Conservation (phyloP, 2,113 vertebrate species). For the Clupea harengus region DNA sequence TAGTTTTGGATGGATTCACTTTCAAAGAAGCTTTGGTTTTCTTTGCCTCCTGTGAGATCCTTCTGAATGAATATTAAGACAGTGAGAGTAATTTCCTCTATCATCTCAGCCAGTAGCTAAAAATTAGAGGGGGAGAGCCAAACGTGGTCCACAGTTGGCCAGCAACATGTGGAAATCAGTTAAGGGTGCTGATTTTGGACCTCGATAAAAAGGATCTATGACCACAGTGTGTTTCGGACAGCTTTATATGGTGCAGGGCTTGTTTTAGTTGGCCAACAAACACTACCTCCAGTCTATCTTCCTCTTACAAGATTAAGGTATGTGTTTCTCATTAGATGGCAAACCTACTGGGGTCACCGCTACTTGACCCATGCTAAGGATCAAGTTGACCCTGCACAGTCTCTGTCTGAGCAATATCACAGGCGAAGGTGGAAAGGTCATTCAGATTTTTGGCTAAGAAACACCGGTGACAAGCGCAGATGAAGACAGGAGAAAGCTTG, state of each 20-base stretch:
- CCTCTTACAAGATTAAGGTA: background rate
- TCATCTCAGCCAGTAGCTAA: background rate
- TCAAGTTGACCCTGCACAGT: constrained; percentile 21
- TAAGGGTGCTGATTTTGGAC: constrained; percentile 48
- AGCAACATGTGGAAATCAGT: background rate
- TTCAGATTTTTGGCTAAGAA: constrained; percentile 28
- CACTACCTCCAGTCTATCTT: background rate
- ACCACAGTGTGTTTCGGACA: background rate
- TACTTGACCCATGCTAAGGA: constrained; percentile 21
- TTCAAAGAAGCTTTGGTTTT: background rate
- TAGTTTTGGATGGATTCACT: background rate
- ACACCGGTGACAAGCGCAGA: constrained; percentile 24
- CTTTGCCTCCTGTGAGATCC: background rate
- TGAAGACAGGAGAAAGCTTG: constrained; percentile 29
- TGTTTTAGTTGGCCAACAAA: constrained; percentile 12
- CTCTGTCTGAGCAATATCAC: constrained; percentile 43
- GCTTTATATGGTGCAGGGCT: background rate
- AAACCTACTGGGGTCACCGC: background rate
- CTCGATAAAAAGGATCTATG: constrained; percentile 34
- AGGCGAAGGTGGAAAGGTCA: constrained; percentile 46
- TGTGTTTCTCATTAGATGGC: constrained; percentile 2
- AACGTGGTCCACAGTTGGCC: background rate
- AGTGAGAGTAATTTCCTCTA: background rate
- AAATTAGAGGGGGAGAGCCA: background rate
- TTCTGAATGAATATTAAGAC: background rate